Evolutionary conservation across 1,140 invertebrate genomes (phyloP), one percentile per base, ranked within the genome.

Genomic region (Lasaia peninsularis): DNA sequence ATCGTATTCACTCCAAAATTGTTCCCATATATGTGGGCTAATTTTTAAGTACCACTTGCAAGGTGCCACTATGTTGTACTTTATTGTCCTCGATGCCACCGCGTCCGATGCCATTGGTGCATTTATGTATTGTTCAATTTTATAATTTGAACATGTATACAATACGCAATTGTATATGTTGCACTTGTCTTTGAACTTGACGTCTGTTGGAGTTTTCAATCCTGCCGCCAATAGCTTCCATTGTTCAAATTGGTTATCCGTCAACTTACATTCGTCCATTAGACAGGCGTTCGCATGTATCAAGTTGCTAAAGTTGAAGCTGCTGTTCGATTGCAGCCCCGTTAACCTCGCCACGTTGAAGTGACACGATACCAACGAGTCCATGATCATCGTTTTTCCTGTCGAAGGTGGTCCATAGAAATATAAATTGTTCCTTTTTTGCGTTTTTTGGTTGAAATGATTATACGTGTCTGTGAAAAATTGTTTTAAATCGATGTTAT

Each of bases 401-500:
- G 34, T 56, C 14, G 55, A 56, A 18, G 55, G 40, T 16, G 40
- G 63, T 50, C 67, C 63, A n/a, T 40, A 20, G 54, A 70, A 70
- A 61, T 70, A 73, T 49, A 73, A 12, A 51, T 73, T 70, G 37
- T 73, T 73, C 55, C 63, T 60, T 44, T 73, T 70, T 34, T 55
- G 11, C 31, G 53, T 63, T 35, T 55, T 14, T 44, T 62, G 35
- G 21, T 60, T 35, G 48, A 62, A 69, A 37, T 73, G 71, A 31
- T 54, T 18, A 33, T 49, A 62, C 31, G 65, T 70, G 9, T n/a
- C 11, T 48, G 28, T 55, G 14, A 62, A 58, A 51, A 73, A 73
- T 34, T 32, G 53, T n/a, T 49, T 49, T 8, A 35, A 8, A 20
- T 64, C 35, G 18, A 72, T 69, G n/a, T 55, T 31, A 33, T 67